These are phyloP conservation scores for Spilosoma lubricipeda DNA, from an alignment of 2,888 invertebrate species.

Conservation along the genomic window DNA sequence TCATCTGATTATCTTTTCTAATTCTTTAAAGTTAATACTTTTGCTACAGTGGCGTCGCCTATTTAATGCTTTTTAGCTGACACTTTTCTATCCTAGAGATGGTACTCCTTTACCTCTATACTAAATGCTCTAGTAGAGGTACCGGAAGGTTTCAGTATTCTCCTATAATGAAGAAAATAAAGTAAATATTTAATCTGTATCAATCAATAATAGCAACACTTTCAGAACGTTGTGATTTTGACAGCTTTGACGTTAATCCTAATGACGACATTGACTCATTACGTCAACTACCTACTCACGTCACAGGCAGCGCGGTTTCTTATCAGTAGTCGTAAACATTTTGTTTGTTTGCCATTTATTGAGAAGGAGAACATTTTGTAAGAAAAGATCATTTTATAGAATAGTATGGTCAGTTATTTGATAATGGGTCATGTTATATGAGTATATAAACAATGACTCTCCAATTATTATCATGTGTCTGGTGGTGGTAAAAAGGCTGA, in stretches of 20 bases:
- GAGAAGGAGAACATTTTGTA: not conserved
- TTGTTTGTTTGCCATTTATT: not conserved
- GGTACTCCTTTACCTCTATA: no score
- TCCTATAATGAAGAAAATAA: no score
- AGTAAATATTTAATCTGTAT: no score
- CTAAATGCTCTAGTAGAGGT: no score
- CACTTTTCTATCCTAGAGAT: no score
- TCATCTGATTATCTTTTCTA: no score
- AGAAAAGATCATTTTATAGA: not conserved
- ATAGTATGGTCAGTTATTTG: not conserved
- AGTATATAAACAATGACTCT: not conserved
- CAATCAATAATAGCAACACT: not conserved
- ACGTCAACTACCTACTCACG: not conserved
- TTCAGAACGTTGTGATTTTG: not conserved
- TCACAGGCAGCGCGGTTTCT: not conserved
- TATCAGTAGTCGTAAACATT: slow-evolving; percentile 4
- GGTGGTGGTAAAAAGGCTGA: not conserved
- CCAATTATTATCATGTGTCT: not conserved
- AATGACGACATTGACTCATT: not conserved
- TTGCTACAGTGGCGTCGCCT: no score
- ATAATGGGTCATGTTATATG: not conserved
- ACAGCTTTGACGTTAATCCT: slow-evolving; percentile 4
- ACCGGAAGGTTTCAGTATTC: no score
- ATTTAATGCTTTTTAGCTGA: no score
- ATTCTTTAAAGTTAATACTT: no score